Evolutionary conservation across 2,888 invertebrate species (phyloP), one percentile per base, ranked within the genome.

Genomic region (Pelosia muscerda): DNA sequence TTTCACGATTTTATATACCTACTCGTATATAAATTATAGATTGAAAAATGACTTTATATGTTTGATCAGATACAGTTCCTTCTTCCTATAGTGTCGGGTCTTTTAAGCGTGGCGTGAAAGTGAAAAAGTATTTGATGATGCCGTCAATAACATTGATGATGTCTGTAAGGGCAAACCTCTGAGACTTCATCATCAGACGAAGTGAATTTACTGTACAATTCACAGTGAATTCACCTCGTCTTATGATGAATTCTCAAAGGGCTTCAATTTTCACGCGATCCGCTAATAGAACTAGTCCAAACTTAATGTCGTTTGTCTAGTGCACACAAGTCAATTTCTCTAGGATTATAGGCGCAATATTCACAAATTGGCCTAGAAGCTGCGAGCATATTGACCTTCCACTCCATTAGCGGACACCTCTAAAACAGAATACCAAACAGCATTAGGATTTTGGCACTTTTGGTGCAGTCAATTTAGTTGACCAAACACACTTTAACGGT

Each of bases 311-410:
- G 38, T 59, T 38, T 59, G 19, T 55, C 11, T 13, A 34, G n/a
- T 65, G 34, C 6, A 61, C 25, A 42, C 38, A 23, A 62, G n/a
- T 49, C 64, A 61, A 74, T 71, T 75, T 69, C 54, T 63, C 59
- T 59, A 58, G 54, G 72, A 67, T 73, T 71, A 72, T 65, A 68
- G 49, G 58, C 66, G 26, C 73, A 59, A 73, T 69, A 70, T 72
- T 65, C 65, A 63, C 63, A 76, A 77, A 83, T 80, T 81, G 76
- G 65, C 58, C 65, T 57, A 68, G 72, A 77, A 66, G 64, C 71
- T 77, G 67, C 67, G 73, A 68, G 60, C 61, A 60, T 63, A 74
- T 76, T 76, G 73, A 55, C 64, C 62, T 58, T 42, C 61, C 66
- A 60, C 69, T 75, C 74, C 72, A 74, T 77, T 81, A 81, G 57